Conservation (phyloP, 2,113 vertebrate genomes). For the Onychostruthus taczanowskii region DNA sequence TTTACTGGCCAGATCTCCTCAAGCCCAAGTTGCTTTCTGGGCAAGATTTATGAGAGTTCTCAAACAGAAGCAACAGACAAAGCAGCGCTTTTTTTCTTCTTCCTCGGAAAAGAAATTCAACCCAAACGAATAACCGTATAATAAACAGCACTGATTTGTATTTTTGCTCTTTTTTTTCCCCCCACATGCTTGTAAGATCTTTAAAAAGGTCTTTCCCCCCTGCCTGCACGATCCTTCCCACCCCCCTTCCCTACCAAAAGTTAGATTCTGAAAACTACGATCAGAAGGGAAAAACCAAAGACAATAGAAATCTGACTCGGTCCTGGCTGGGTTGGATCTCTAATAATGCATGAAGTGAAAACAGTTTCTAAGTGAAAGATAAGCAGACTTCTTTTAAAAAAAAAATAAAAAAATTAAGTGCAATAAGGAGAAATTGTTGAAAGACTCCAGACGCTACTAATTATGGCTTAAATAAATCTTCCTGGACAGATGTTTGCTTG, state of each 20-base stretch:
- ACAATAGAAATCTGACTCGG: constrained; percentile 63
- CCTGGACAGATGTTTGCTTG: constrained; percentile 75
- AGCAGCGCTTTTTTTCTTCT: constrained; percentile 17
- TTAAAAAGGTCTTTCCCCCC: neutral
- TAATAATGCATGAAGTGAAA: constrained; percentile 58
- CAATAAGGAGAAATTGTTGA: constrained; percentile 79
- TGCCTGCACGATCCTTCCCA: neutral
- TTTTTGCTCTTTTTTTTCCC: neutral
- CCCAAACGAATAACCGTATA: constrained; percentile 31
- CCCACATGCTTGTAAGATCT: neutral
- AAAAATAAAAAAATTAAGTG: constrained; percentile 29
- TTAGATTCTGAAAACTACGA: constrained; percentile 64
- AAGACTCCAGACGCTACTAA: constrained; percentile 93
- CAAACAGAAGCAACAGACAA: constrained; percentile 70
- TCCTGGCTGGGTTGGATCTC: constrained; percentile 16
- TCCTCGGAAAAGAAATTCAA: constrained; percentile 51
- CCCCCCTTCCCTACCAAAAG: constrained; percentile 23
- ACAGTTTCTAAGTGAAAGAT: constrained; percentile 58
- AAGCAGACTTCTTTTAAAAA: constrained; percentile 29
- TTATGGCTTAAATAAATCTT: constrained; percentile 89
- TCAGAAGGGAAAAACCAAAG: constrained; percentile 27
- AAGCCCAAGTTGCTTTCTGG: constrained; percentile 60
- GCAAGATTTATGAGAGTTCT: constrained; percentile 73
- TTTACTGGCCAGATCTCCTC: neutral
- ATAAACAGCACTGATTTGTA: neutral